Base-by-base conservation (phyloP, 2,797 vertebrate genomes). In the Onychomys leucogaster region DNA sequence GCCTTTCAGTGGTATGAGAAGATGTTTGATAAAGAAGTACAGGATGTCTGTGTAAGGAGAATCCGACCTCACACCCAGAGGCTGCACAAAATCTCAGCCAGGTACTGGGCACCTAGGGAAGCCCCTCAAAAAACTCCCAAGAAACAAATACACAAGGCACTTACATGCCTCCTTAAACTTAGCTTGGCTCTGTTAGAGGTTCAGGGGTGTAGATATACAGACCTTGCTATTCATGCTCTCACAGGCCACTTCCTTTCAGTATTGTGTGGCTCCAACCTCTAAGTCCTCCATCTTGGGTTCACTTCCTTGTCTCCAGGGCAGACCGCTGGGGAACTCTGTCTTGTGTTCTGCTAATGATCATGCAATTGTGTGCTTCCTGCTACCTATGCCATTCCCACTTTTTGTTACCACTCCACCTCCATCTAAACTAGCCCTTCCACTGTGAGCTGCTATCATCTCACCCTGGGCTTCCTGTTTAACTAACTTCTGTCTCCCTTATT, bases 321-420 rank as follows among this genome's bases (percentile, higher is more conserved):
- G 34, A 23, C 2, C 1, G 76, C 23, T 75, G 57, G 14, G 69
- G 59, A 77, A 4, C 17, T 7, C 37, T 46, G 14, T 6, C 29
- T 43, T 73, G 21, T 57, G 23, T 6, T 57, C 1, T 17, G 3
- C 49, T 86, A 41, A 23, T 13, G 9, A 27, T 17, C n/a, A 0
- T 41, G 77, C 69, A 32, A 6, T 46, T n/a, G 13, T 12, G 3
- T 73, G 17, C n/a, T 65, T 82, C 37, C n/a, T 59, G 52, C 67
- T 1, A 1, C 19, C 23, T 1, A 2, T 0, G 0, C n/a, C 12
- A 2, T 37, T 46, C 8, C n/a, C 12, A 71, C 7, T 16, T 71
- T 37, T 2, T 41, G 49, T 37, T 25, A 19, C 16, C 21, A n/a
- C 25, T 52, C 12, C 4, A 32, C 7, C 43, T 69, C 65, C 17